Evolutionary conservation across 2,888 invertebrate species (phyloP), one percentile per base, ranked within the genome.

Genomic region (Gibbula magus): DNA sequence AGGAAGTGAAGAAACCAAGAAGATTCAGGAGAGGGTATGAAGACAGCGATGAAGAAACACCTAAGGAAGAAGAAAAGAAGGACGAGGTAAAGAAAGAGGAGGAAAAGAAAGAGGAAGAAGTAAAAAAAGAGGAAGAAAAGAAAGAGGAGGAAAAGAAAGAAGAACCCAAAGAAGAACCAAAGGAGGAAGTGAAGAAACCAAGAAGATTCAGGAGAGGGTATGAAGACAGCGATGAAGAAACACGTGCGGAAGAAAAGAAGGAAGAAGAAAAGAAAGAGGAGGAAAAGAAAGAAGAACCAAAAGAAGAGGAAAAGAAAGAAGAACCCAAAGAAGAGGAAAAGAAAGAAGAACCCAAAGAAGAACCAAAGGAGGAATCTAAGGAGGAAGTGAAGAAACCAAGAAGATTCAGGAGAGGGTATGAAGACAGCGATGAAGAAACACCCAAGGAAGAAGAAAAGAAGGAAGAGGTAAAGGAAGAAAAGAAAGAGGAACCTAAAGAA

Each of bases 391-490:
- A 53, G 54, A 75, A 35, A 66, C 25, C 56, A 67, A 79, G 75
- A 53, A 29, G 25, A 52, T 61, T 39, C n/a, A 22, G 45, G 56
- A 54, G 35, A 52, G 45, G 32, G 52, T 74, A 39, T 67, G 56
- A 75, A 67, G 67, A 45, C 45, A 39, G n/a, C 52, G 54, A 56
- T 20, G 61, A 18, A 54, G 77, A 20, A 10, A 35, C 5, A 32
- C 20, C 3, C 4, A 13, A 22, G 10, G 73, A 35, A 10, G 39
- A 73, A 18, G 82, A 81, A 52, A 76, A 77, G 32, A 78, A 80
- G 51, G 66, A 54, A 22, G 39, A n/a, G 7, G 18, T 18, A 32
- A 54, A 73, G 25, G 78, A 70, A 35, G 73, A 77, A 70, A 5
- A 29, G 29, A 51, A 22, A 54, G 35, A 52, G 20, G 32, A 25